Evolutionary conservation across 2,888 invertebrate species (phyloP).

Genomic region (Bugula neritina): DNA sequence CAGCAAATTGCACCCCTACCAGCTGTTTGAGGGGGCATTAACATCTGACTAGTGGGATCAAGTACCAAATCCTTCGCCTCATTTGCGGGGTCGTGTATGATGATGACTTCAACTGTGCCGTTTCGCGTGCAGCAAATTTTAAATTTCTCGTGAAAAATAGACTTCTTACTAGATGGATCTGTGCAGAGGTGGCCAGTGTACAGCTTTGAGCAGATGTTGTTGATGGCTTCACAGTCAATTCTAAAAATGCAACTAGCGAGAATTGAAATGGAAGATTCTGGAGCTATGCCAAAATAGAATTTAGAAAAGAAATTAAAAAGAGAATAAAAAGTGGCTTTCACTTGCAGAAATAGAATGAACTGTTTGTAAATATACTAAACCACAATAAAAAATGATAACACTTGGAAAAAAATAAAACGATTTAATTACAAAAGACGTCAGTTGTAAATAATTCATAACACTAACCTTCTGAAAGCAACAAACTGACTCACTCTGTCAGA

Average conservation of each 20-base stretch:
- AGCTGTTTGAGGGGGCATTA: no score
- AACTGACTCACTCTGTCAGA: constrained; percentile 26
- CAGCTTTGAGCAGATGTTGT: constrained; percentile 40
- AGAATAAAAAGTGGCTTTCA: no score
- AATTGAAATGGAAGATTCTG: no score
- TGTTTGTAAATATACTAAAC: not conserved
- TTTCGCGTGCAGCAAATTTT: constrained; percentile 45
- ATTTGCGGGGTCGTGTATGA: constrained; percentile 10
- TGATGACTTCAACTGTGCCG: constrained; percentile 30
- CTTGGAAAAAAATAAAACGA: no score
- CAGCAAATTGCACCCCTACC: no score
- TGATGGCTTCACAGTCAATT: constrained; percentile 39
- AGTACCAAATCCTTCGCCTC: constrained; percentile 10
- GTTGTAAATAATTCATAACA: no score
- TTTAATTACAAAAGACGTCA: no score
- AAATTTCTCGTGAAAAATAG: constrained; percentile 37
- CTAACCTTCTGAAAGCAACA: constrained; percentile 30
- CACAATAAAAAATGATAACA: no score
- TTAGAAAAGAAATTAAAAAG: no score
- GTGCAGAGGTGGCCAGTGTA: constrained; percentile 32
- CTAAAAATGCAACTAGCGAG: constrained; percentile 34
- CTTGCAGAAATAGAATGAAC: no score
- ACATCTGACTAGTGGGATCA: no score
- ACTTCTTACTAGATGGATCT: not conserved
- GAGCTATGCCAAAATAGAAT: no score